Evolutionary conservation across 30 jellyfish, hydroid and myxozoan genomes (phyloP).

Genomic region (Hydractinia symbiolongicarpus): DNA sequence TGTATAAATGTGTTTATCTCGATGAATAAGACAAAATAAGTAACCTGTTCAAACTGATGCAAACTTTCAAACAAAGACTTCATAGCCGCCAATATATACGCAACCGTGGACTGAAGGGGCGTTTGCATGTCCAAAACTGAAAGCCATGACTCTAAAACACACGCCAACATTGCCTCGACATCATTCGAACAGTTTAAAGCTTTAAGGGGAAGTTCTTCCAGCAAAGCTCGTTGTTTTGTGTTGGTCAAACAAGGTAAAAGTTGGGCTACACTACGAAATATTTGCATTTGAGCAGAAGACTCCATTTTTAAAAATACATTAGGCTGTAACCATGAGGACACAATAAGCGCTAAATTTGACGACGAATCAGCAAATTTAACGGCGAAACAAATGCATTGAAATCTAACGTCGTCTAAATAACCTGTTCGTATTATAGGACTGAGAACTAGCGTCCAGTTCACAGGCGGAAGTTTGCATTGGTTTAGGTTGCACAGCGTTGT

Average conservation of each 20-base stretch:
- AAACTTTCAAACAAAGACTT: background rate
- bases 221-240: constrained; percentile 21
- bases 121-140: constrained; percentile 14
- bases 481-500: constrained; percentile 12
- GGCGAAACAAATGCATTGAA: constrained; percentile 48
- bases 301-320: constrained; percentile 21
- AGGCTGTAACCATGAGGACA: constrained; percentile 49
- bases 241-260: constrained; percentile 5
- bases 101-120: constrained; percentile 29
- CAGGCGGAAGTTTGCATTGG: constrained; percentile 52
- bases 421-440: constrained; percentile 50
- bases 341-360: constrained; percentile 42
- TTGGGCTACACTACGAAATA: background rate
- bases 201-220: constrained; percentile 20
- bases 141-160: constrained; percentile 23
- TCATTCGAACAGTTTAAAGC: background rate
- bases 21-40: background rate
- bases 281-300: background rate
- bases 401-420: constrained; percentile 28
- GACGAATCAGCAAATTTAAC: constrained; percentile 18
- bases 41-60: background rate
- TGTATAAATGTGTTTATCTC: no score
- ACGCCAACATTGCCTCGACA: constrained; percentile 1
- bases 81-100: constrained; percentile 21
- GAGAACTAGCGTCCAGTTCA: constrained; percentile 53